Evolutionary conservation across 2,113 vertebrate genomes (phyloP).

Genomic region (Percina caprodes): DNA sequence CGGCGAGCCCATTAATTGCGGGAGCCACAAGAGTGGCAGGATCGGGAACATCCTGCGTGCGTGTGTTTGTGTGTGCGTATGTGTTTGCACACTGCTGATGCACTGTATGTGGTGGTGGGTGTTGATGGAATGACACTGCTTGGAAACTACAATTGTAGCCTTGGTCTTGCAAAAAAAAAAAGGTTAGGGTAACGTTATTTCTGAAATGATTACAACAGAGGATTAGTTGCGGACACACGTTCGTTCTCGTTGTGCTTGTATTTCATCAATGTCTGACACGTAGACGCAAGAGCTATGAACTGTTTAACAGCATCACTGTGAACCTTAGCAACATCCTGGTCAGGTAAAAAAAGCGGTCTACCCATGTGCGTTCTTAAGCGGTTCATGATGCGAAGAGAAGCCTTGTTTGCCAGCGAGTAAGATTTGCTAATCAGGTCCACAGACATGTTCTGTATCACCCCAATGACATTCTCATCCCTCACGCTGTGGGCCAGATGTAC

Average conservation of each 20-base stretch:
- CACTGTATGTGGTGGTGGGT: no score
- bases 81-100: no score
- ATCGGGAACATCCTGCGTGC: no score
- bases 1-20: background rate
- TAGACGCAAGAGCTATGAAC: slow-evolving; percentile 13
- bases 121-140: no score
- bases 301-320: slow-evolving; percentile 29
- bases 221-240: accelerated
- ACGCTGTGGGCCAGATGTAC: slow-evolving; percentile 15
- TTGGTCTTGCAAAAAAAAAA: no score
- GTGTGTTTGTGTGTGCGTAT: no score
- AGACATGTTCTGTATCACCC: slow-evolving; percentile 16
- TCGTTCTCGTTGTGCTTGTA: background rate
- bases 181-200: no score
- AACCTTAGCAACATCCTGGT: slow-evolving; percentile 14
- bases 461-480: background rate
- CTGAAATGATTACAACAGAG: background rate
- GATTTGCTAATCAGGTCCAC: slow-evolving; percentile 21
- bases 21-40: background rate
- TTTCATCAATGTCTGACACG: background rate
- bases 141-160: no score
- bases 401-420: background rate
- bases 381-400: slow-evolving; percentile 32
- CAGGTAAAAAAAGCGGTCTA: background rate
- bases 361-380: slow-evolving; percentile 23